Evolutionary conservation across 2,888 invertebrate genomes (phyloP).

Genomic region (Colostygia pectinataria): DNA sequence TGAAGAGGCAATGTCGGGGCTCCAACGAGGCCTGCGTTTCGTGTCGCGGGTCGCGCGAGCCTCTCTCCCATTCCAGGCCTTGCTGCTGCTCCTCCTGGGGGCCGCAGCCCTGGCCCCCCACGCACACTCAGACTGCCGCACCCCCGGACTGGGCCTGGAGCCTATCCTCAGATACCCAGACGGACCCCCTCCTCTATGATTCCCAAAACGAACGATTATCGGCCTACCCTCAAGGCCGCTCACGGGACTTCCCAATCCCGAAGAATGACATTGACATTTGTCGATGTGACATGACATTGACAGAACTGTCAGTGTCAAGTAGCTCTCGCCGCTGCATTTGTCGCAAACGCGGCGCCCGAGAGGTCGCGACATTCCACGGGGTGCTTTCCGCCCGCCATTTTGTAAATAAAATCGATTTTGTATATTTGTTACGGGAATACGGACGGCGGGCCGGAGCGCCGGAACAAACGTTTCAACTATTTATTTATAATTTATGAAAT

Average conservation of each 20-base stretch:
- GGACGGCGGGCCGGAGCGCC: constrained; percentile 39
- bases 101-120: constrained; percentile 96
- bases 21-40: constrained; percentile 90
- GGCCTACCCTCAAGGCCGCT: constrained; percentile 26
- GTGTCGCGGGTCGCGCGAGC: constrained; percentile 95
- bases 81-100: constrained; percentile 95
- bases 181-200: constrained; percentile 95
- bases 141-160: constrained; percentile 90
- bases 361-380: constrained; percentile 39
- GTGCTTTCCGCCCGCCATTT: constrained; percentile 25
- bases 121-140: constrained; percentile 91
- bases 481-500: constrained; percentile 56
- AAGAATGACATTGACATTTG: constrained; percentile 1
- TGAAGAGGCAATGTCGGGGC: constrained; percentile 58
- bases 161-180: constrained; percentile 95
- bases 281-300: constrained; percentile 5
- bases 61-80: constrained; percentile 96
- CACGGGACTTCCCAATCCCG: too few relatives aligned
- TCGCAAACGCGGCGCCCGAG: constrained; percentile 46
- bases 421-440: constrained; percentile 67
- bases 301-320: constrained; percentile 20
- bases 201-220: constrained; percentile 35
- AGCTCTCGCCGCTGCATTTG: constrained; percentile 45
- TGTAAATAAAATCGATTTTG: constrained; percentile 59
- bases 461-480: constrained; percentile 34